These are phyloP conservation scores for Rhabdophis nuchalis DNA, from an alignment of 2,797 vertebrate genomes.

Conservation along the genomic window DNA sequence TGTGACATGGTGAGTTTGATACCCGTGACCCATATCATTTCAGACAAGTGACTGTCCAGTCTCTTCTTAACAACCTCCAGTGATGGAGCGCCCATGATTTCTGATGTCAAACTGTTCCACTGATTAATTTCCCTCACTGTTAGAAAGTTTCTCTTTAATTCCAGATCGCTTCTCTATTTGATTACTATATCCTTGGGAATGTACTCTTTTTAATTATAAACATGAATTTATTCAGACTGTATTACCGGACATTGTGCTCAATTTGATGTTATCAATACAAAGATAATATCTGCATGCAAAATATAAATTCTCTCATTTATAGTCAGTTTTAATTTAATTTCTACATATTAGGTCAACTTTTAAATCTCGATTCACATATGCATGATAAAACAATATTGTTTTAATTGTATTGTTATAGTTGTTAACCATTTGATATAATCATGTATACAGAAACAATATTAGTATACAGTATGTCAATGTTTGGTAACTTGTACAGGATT, in stretches of 20 bases:
- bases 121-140: too few species aligned
- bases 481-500: neutral
- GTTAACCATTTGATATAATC: neutral
- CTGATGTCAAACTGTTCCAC: too few species aligned
- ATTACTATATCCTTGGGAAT: neutral
- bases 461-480: neutral
- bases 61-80: too few species aligned
- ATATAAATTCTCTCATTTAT: neutral
- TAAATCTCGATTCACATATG: neutral
- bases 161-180: too few species aligned
- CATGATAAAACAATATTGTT: neutral
- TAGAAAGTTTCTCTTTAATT: too few species aligned
- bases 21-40: too few species aligned
- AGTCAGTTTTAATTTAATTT: neutral
- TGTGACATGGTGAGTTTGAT: too few species aligned
- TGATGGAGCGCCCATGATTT: too few species aligned
- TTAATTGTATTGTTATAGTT: neutral
- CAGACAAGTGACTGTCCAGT: too few species aligned
- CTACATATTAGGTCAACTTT: neutral
- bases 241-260: neutral
- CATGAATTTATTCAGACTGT: neutral
- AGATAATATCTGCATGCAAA: neutral
- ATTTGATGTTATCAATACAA: neutral
- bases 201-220: slow-evolving; percentile 4
- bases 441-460: neutral